These are phyloP conservation scores for Channallabes apus DNA, from an alignment of 2,797 vertebrate species.

Conservation along the genomic window DNA sequence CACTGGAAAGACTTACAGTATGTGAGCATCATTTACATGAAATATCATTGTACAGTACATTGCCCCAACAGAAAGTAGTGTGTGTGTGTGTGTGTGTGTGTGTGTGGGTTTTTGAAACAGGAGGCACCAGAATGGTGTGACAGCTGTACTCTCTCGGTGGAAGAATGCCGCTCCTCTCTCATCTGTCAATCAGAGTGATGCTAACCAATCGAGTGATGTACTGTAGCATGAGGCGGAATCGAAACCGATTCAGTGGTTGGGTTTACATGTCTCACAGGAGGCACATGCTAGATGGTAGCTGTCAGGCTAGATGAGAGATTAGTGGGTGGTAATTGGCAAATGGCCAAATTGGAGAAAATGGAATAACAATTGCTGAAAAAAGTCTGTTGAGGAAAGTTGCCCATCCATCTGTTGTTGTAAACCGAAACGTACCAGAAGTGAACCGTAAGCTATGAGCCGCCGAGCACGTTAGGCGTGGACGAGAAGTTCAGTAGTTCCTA, in stretches of 20 bases:
- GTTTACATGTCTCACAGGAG: background rate
- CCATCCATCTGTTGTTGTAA: background rate
- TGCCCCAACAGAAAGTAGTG: background rate
- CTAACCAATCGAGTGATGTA: background rate
- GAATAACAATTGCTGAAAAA: background rate
- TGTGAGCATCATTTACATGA: background rate
- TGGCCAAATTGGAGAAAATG: conserved; percentile 4
- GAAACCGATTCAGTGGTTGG: background rate
- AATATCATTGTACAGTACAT: background rate
- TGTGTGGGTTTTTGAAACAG: background rate
- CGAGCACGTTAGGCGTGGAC: too few relatives aligned
- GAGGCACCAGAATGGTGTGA: background rate
- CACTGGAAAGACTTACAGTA: background rate
- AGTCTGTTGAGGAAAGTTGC: background rate
- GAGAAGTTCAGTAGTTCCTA: too few relatives aligned
- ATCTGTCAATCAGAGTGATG: background rate
- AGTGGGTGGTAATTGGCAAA: background rate
- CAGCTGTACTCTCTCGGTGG: background rate
- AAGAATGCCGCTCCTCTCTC: background rate
- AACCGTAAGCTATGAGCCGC: too few relatives aligned
- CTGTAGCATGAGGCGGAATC: background rate
- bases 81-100: too few relatives aligned
- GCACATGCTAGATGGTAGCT: background rate
- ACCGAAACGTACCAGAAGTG: too few relatives aligned
- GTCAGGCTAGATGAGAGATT: background rate